Base-by-base conservation (phyloP, 2,888 invertebrate genomes). In the Dynastes maya region DNA sequence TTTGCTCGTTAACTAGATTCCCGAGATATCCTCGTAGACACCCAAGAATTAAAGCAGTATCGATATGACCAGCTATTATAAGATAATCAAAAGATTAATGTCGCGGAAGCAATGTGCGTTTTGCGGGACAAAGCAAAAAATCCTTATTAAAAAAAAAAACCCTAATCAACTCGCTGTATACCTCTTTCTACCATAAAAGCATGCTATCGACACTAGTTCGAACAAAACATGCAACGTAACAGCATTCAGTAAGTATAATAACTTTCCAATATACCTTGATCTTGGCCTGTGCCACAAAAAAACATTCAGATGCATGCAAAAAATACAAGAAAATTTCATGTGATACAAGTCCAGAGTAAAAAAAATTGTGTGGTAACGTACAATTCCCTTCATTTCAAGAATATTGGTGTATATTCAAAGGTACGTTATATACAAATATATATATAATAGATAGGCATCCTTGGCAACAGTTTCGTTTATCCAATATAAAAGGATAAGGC, bases 301-400 rank as follows among this genome's bases (percentile, higher is more conserved):
- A 91, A 93, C 92, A 93, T 93, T 92, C 91, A 93, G 92, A 91
- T 91, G 93, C 93, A 91, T 91, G 91, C 91, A 90, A 91, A 91
- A 80, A 89, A 89, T 89, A 85, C 89, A 88, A 89, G 82, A 84
- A 83, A 84, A 83, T 72, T 83, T 82, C 79, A 81, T 80, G 83
- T 82, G 84, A 83, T 84, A 83, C 82, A 82, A 80, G 76, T 79
- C 78, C 80, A 78, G 78, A 80, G 78, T 78, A 76, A 45, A 72
- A 22, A 71, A 72, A 74, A 79, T 68, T 45, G 45, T 68, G 79
- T 79, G 78, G 78, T 68, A 68, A 72, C 77, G 63, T 77, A 67
- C 58, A 61, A 61, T 61, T 71, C 58, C 64, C 58, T 58, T 76
- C 22, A 45, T 74, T 63, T 40, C 22, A 76, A 55, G 55, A 32